Evolutionary conservation across 2,797 vertebrate genomes (phyloP).

Genomic region (Chanos chanos): DNA sequence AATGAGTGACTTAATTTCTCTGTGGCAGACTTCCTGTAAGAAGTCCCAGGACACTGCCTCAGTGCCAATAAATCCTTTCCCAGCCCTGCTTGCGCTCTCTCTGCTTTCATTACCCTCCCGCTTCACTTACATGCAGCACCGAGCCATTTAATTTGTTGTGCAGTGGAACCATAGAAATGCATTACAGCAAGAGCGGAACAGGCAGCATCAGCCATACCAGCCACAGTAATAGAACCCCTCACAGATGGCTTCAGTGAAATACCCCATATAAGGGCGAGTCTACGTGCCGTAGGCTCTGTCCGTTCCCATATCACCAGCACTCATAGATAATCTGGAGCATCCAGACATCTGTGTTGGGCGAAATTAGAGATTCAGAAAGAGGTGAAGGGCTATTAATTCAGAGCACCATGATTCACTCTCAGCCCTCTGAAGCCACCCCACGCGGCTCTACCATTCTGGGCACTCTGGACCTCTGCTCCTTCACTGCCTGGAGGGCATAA

Average conservation of each 20-base stretch:
- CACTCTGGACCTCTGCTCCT: no score
- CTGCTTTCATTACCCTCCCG: constrained; percentile 15
- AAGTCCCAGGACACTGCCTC: constrained; percentile 21
- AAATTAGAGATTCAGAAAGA: no score
- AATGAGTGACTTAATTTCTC: constrained; percentile 14
- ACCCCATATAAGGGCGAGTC: no score
- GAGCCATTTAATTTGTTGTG: constrained; percentile 25
- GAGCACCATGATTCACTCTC: no score
- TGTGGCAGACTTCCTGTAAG: constrained; percentile 17
- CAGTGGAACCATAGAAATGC: not conserved
- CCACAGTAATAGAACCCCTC: not conserved
- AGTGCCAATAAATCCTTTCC: constrained; percentile 26
- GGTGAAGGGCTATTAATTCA: no score
- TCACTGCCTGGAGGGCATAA: no score
- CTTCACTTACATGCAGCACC: not conserved
- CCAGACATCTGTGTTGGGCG: no score
- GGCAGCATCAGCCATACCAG: not conserved
- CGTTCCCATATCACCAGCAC: no score
- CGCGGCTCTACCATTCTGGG: no score
- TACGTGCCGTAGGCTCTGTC: no score
- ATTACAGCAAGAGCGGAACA: constrained; percentile 11
- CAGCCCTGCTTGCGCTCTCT: constrained; percentile 9
- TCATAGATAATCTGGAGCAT: no score
- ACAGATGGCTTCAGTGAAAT: constrained; percentile 10
- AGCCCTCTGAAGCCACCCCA: no score